Evolutionary conservation across 2,888 invertebrate species (phyloP).

Genomic region (Nymphalis urticae): DNA sequence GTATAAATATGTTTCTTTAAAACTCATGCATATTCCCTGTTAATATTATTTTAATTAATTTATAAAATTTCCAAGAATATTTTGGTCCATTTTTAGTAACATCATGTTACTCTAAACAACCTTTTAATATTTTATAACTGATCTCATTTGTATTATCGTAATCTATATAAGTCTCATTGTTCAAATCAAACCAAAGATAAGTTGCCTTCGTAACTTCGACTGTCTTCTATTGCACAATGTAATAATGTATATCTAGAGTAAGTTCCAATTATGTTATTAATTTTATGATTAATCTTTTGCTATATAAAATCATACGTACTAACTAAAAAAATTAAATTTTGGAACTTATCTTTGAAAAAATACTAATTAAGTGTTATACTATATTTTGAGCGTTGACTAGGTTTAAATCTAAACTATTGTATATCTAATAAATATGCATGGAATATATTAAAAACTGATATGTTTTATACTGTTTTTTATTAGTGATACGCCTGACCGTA

Average conservation of each 20-base stretch:
- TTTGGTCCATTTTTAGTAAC: constrained; percentile 16
- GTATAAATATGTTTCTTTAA: too few species aligned
- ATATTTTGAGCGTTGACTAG: constrained; percentile 63
- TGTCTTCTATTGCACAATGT: constrained; percentile 35
- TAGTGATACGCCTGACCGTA: too few species aligned
- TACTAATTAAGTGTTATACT: constrained; percentile 49
- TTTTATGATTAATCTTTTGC: constrained; percentile 32
- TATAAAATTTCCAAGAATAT: constrained; percentile 1
- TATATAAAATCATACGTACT: constrained; percentile 27
- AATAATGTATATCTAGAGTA: constrained; percentile 16
- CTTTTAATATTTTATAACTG: constrained; percentile 5
- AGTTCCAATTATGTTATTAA: constrained; percentile 32
- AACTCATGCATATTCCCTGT: too few species aligned
- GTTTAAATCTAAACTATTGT: constrained; percentile 50
- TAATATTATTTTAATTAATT: not conserved
- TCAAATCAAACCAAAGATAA: constrained; percentile 18
- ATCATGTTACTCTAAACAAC: constrained; percentile 25
- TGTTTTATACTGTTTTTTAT: constrained; percentile 37
- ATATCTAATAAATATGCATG: constrained; percentile 46
- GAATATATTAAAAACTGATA: constrained; percentile 39
- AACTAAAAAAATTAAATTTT: constrained; percentile 38
- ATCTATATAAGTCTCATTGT: not conserved
- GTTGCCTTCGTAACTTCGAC: constrained; percentile 29
- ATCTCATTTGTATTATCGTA: not conserved
- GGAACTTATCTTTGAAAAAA: constrained; percentile 35